A percentile compares a stretch with the other conserved stretches of the same genome.
These are phyloP conservation scores for Aphelenchoides bicaudatus DNA, from an alignment of 2,888 invertebrate species.

Conservation along the genomic window DNA sequence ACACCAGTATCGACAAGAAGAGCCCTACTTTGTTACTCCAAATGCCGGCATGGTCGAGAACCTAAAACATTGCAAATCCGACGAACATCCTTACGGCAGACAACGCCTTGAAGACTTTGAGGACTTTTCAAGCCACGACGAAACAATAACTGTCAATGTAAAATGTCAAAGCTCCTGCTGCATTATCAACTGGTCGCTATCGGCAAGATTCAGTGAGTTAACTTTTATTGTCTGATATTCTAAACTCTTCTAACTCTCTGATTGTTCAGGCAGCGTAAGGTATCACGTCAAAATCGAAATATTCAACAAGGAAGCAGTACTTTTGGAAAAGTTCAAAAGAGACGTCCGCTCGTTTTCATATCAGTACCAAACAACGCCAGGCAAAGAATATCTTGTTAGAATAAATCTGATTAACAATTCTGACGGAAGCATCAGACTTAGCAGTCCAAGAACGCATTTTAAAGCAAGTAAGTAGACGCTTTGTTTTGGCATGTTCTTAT, in stretches of 20 bases:
- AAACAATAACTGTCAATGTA: not conserved
- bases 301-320: too few relatives aligned
- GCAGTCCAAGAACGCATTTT: not conserved
- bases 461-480: not conserved
- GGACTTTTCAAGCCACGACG: not conserved
- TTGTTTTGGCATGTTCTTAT: not conserved
- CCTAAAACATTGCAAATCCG: not conserved
- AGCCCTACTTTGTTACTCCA: conserved; percentile 8
- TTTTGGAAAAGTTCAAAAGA: not conserved
- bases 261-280: not conserved
- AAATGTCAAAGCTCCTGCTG: not conserved
- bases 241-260: not conserved
- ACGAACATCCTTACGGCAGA: not conserved
- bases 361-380: not conserved
- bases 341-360: too few relatives aligned
- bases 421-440: too few relatives aligned
- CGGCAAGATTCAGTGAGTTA: not conserved
- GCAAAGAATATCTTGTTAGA: not conserved
- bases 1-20: too few relatives aligned
- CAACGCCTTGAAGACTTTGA: not conserved
- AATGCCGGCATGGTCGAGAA: conserved; percentile 8
- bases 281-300: not conserved
- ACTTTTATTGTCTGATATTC: too few relatives aligned
- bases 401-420: not conserved
- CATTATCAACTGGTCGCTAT: not conserved